Evolutionary conservation across 92 coral and sea anemone species (phyloP).

Genomic region (Zoanthus solanderi): DNA sequence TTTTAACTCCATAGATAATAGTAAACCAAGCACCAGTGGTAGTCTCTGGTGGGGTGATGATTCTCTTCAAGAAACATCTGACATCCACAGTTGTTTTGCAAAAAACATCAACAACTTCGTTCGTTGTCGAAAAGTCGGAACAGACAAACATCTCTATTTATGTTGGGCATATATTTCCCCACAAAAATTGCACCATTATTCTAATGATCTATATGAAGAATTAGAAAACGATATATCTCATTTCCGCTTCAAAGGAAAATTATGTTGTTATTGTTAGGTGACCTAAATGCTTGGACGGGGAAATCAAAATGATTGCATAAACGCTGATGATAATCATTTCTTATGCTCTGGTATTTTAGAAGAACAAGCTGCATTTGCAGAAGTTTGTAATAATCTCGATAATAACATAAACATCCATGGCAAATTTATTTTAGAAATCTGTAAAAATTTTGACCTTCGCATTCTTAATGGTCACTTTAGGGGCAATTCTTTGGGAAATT

Average conservation of each 20-base stretch:
- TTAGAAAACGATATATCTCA: background rate
- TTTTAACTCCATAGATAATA: slow-evolving; percentile 36
- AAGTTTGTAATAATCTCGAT: background rate
- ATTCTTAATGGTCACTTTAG: slow-evolving; percentile 14
- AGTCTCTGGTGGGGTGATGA: slow-evolving; percentile 24
- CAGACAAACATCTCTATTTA: background rate
- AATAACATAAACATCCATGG: slow-evolving; percentile 24
- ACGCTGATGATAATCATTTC: background rate
- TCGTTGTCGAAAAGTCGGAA: background rate
- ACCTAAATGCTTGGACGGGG: slow-evolving; percentile 12
- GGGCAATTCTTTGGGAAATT: slow-evolving; percentile 12
- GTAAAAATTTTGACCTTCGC: background rate
- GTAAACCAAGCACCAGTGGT: slow-evolving; percentile 19
- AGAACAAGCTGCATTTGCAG: background rate
- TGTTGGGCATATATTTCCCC: background rate
- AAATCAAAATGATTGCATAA: background rate
- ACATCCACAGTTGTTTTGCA: background rate
- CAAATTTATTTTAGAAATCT: slow-evolving; percentile 4
- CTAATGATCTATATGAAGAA: background rate
- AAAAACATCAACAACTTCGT: background rate
- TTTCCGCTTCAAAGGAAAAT: background rate
- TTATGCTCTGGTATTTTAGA: slow-evolving; percentile 21
- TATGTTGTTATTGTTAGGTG: background rate
- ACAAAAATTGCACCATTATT: background rate
- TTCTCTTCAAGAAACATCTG: slow-evolving; percentile 10